A percentile compares a stretch with the other conserved stretches of the same genome.
phyloP scores from a whole-genome alignment of 2,888 invertebrate species.

The Carpatolechia fugitivella region DNA sequence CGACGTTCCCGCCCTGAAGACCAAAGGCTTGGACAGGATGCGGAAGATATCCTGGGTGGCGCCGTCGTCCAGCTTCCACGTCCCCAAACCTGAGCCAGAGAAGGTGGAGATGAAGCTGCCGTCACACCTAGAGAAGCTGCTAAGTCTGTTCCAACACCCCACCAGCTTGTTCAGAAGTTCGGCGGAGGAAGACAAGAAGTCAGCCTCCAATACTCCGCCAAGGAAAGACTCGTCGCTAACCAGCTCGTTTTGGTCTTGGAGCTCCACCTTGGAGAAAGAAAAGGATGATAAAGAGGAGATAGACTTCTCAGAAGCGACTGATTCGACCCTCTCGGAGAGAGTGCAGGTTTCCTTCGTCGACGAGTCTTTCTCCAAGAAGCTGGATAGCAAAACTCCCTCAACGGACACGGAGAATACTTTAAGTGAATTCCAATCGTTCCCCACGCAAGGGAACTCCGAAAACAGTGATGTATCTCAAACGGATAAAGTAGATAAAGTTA shows the following conservation, averaged over 20 bases:
- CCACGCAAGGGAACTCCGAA: constrained; percentile 39
- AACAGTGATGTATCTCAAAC: constrained; percentile 32
- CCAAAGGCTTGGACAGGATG: constrained; percentile 62
- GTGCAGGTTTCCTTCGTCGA: constrained; percentile 71
- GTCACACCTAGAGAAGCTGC: constrained; percentile 81
- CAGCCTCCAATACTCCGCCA: constrained; percentile 61
- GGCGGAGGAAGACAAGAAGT: constrained; percentile 67
- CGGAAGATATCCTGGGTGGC: constrained; percentile 82
- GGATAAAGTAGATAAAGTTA: constrained; percentile 45
- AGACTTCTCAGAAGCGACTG: constrained; percentile 63
- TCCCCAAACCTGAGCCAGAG: constrained; percentile 57
- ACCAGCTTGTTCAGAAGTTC: constrained; percentile 76
- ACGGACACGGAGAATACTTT: constrained; percentile 71
- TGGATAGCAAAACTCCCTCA: constrained; percentile 70
- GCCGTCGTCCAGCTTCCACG: constrained; percentile 64
- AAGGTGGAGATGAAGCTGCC: constrained; percentile 63
- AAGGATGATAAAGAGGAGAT: constrained; percentile 46
- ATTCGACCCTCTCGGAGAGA: constrained; percentile 69
- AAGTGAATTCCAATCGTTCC: constrained; percentile 67
- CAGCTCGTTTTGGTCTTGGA: constrained; percentile 75
- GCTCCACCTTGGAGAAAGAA: constrained; percentile 54
- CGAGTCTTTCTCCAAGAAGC: constrained; percentile 67
- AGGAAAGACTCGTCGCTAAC: constrained; percentile 66
- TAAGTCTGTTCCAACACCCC: constrained; percentile 83
- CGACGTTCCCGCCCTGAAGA: constrained; percentile 68